Conservation (phyloP, 2,113 vertebrate genomes). For the Pseudorectes ferrugineus region DNA sequence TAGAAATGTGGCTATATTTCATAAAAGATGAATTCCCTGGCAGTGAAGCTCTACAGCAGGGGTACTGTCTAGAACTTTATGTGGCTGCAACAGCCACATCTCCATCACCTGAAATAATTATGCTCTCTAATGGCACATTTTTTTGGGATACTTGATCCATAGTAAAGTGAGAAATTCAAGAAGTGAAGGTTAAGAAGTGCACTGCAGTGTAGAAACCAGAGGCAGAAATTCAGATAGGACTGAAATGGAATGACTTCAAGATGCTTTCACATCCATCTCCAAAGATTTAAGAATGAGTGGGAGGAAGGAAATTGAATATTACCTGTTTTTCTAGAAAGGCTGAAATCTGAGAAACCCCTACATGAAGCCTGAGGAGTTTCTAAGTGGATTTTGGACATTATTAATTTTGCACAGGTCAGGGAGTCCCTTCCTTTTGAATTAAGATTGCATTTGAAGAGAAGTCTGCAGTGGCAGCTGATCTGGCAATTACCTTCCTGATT, state of each 20-base stretch:
- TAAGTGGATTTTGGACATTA: neutral
- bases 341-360: neutral
- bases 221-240: neutral
- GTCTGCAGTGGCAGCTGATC: neutral
- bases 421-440: neutral
- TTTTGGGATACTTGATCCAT: neutral
- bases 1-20: neutral
- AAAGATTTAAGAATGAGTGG: neutral
- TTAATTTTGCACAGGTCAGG: neutral
- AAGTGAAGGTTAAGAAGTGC: neutral
- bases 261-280: neutral
- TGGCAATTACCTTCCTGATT: conserved; percentile 29
- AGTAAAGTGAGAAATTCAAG: neutral
- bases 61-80: neutral
- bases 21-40: neutral
- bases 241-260: neutral
- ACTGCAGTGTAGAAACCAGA: neutral
- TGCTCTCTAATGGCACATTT: neutral
- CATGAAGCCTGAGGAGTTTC: neutral
- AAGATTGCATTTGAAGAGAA: neutral
- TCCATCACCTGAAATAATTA: neutral
- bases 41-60: neutral
- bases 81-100: neutral
- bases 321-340: neutral
- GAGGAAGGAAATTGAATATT: neutral